A percentile compares a stretch with the other conserved stretches of the same genome.
Evolutionary conservation across 2,797 vertebrate genomes (phyloP).

Genomic region (Sebastes nivosus): DNA sequence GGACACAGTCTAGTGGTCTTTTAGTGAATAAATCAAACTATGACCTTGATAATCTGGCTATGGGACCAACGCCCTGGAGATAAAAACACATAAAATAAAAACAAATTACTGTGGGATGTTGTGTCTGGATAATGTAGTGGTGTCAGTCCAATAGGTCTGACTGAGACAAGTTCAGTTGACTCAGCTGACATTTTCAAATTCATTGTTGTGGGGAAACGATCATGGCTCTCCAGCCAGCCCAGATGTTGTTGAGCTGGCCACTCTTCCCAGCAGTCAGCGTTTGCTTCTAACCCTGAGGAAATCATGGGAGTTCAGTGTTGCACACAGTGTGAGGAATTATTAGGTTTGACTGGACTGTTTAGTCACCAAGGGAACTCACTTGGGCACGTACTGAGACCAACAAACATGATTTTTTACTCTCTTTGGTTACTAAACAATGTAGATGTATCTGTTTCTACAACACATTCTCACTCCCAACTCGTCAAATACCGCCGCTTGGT

Average conservation of each 20-base stretch:
- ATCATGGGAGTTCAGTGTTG: constrained; percentile 24
- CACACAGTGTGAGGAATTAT: constrained; percentile 23
- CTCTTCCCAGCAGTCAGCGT: constrained; percentile 16
- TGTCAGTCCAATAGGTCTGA: background rate
- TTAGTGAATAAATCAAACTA: background rate
- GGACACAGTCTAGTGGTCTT: background rate
- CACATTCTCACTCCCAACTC: background rate
- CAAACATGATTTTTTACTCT: background rate
- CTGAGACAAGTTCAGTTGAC: constrained; percentile 3
- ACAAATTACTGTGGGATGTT: background rate
- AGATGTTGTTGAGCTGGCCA: constrained; percentile 30
- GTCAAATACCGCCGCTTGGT: background rate
- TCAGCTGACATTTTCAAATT: constrained; percentile 31
- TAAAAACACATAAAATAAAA: background rate
- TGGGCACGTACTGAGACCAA: background rate
- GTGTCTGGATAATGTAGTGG: background rate
- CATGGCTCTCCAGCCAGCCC: constrained; percentile 8
- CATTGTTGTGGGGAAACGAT: background rate
- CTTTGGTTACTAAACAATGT: constrained; percentile 14
- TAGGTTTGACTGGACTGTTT: constrained; percentile 28
- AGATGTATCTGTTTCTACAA: background rate
- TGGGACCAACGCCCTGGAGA: background rate
- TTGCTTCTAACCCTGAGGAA: constrained; percentile 34
- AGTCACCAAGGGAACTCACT: constrained; percentile 29
- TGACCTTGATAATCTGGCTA: background rate